Percentiles rank a stretch among this genome's conserved stretches.
Evolutionary conservation across 2,888 invertebrate species (phyloP).

Genomic region (Cryptocephalus primarius): DNA sequence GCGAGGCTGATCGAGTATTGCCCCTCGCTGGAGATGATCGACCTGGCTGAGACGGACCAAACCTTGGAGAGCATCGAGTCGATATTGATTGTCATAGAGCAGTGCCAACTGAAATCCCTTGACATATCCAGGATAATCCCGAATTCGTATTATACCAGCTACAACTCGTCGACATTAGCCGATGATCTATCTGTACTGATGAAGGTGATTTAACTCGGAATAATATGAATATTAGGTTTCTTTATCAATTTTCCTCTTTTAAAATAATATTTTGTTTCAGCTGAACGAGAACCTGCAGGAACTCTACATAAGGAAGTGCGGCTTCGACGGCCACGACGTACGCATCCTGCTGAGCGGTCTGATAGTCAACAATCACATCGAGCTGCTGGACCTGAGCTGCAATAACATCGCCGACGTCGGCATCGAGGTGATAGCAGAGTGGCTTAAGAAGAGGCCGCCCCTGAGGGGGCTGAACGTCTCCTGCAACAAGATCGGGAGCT

Average conservation of each 20-base stretch:
- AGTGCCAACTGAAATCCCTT: conserved; percentile 32
- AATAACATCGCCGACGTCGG: conserved; percentile 53
- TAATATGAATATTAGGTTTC: no score
- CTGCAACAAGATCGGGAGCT: conserved; percentile 45
- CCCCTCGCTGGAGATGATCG: conserved; percentile 38
- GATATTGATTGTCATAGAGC: conserved; percentile 38
- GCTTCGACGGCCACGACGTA: conserved; percentile 49
- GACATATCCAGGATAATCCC: conserved; percentile 36
- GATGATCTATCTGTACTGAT: conserved; percentile 37
- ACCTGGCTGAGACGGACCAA: conserved; percentile 48
- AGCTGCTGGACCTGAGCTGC: conserved; percentile 47
- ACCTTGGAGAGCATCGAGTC: conserved; percentile 45
- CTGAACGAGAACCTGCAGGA: conserved; percentile 39
- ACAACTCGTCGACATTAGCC: conserved; percentile 34
- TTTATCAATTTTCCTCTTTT: no score
- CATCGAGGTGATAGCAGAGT: conserved; percentile 41
- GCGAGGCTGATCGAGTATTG: conserved; percentile 41
- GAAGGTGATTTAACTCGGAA: conserved; percentile 12
- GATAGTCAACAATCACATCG: conserved; percentile 40
- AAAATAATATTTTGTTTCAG: conserved; percentile 21
- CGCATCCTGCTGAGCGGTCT: conserved; percentile 45
- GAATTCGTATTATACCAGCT: conserved; percentile 17
- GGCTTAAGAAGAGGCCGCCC: conserved; percentile 41
- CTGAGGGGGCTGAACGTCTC: conserved; percentile 44
- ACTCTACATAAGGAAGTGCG: conserved; percentile 48